Evolutionary conservation across 1,140 invertebrate species (phyloP).

Genomic region (Theocolax elegans): DNA sequence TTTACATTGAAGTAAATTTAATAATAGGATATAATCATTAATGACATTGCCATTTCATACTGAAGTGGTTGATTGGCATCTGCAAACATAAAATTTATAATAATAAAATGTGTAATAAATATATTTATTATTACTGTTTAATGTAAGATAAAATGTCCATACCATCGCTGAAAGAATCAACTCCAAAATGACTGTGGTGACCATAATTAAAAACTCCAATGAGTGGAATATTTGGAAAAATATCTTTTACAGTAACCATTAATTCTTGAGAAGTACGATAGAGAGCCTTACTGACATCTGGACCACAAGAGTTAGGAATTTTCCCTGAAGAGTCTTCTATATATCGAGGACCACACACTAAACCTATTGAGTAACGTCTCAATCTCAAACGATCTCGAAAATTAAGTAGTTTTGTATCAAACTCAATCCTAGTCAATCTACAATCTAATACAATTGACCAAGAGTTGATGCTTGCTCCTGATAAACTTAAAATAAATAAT

Average conservation of each 20-base stretch:
- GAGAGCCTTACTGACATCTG: background rate
- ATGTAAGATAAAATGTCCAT: background rate
- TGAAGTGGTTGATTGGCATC: conserved; percentile 3
- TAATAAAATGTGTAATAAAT: background rate
- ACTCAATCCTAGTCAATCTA: background rate
- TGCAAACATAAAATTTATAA: conserved; percentile 5
- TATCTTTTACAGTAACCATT: background rate
- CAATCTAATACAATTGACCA: conserved; percentile 1
- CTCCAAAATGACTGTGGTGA: conserved; percentile 14
- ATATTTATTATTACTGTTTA: too few species aligned
- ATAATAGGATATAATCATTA: conserved; percentile 4
- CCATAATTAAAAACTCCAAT: conserved; percentile 15
- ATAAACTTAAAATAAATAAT: conserved; percentile 1
- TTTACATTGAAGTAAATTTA: too few species aligned
- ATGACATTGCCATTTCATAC: background rate
- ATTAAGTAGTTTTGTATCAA: conserved; percentile 13
- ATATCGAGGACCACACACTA: background rate
- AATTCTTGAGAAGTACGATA: background rate
- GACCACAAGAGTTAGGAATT: too few species aligned
- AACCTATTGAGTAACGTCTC: background rate
- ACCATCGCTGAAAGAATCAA: conserved; percentile 12
- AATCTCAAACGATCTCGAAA: background rate
- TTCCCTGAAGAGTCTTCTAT: background rate
- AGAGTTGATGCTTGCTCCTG: background rate
- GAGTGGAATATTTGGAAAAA: conserved; percentile 14